phyloP scores from a whole-genome alignment of 1,140 invertebrate species.

The Drosophila erecta region DNA sequence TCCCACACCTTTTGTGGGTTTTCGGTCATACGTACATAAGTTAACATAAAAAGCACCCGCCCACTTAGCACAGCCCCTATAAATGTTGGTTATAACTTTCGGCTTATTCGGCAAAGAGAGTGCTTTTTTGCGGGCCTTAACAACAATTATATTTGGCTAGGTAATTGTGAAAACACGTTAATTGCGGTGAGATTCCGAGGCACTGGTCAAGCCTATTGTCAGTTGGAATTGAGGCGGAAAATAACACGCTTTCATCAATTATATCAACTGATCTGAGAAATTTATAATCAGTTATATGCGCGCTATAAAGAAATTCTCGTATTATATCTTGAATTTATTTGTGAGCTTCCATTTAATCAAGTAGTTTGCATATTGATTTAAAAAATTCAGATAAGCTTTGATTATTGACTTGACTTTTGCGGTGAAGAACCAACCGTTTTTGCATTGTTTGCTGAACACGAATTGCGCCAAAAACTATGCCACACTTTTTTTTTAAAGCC shows the following conservation, averaged over 20 bases:
- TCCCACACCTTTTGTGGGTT: slow-evolving; percentile 71
- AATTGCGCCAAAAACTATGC: neutral
- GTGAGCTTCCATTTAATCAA: no score
- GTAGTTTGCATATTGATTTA: no score
- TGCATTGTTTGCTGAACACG: no score
- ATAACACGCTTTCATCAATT: neutral
- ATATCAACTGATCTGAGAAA: no score
- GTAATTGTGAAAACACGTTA: slow-evolving; percentile 42
- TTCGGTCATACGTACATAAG: slow-evolving; percentile 18
- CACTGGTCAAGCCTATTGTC: slow-evolving; percentile 15
- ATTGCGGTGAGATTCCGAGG: slow-evolving; percentile 36
- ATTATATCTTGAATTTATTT: no score
- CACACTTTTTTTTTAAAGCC: neutral
- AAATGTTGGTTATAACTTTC: slow-evolving; percentile 39
- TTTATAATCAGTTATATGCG: no score
- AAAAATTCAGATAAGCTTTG: no score
- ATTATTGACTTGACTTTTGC: no score
- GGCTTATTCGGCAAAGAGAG: slow-evolving; percentile 10
- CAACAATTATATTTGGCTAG: slow-evolving; percentile 38
- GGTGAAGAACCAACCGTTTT: no score
- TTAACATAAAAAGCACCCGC: slow-evolving; percentile 7
- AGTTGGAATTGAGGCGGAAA: neutral
- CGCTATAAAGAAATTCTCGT: no score
- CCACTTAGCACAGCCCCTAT: neutral
- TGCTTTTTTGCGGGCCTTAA: slow-evolving; percentile 24